These are phyloP conservation scores for Drosophila pectinifera DNA, from an alignment of 1,140 invertebrate species.

Conservation along the genomic window DNA sequence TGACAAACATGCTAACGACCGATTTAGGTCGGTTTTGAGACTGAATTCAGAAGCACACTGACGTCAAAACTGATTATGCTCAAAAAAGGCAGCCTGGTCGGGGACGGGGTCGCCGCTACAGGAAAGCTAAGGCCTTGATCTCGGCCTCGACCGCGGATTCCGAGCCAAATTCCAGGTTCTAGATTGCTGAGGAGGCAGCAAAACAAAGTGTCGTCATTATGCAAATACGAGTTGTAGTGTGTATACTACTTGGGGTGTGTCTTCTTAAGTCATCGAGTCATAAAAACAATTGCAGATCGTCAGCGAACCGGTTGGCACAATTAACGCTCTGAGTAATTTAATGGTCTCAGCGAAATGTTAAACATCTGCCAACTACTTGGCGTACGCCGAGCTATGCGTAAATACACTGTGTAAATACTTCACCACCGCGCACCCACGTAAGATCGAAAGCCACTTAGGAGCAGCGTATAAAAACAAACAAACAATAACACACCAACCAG, in stretches of 20 bases:
- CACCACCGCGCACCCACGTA: constrained; percentile 50
- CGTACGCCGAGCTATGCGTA: constrained; percentile 24
- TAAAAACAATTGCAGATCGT: constrained; percentile 33
- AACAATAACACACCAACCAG: constrained; percentile 53
- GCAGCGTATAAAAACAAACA: constrained; percentile 8
- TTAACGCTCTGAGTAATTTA: constrained; percentile 27
- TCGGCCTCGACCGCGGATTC: constrained; percentile 13
- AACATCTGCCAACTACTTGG: constrained; percentile 31
- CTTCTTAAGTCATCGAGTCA: constrained; percentile 48
- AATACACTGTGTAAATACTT: constrained; percentile 47
- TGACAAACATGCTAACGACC: constrained; percentile 64
- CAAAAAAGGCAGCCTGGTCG: constrained; percentile 41
- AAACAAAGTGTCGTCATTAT: constrained; percentile 58
- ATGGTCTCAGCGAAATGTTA: constrained; percentile 2
- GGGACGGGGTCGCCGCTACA: background rate
- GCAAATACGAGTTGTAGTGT: constrained; percentile 38
- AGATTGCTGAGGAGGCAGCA: constrained; percentile 5
- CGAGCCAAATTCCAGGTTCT: constrained; percentile 21
- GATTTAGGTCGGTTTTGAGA: constrained; percentile 50
- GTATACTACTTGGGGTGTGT: constrained; percentile 39
- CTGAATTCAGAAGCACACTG: constrained; percentile 24
- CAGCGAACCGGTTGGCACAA: constrained; percentile 47
- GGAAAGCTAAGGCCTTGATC: constrained; percentile 12
- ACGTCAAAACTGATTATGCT: constrained; percentile 41
- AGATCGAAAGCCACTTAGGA: constrained; percentile 26